Conservation (phyloP, 2,888 invertebrate species). For the Aphidius colemani region DNA sequence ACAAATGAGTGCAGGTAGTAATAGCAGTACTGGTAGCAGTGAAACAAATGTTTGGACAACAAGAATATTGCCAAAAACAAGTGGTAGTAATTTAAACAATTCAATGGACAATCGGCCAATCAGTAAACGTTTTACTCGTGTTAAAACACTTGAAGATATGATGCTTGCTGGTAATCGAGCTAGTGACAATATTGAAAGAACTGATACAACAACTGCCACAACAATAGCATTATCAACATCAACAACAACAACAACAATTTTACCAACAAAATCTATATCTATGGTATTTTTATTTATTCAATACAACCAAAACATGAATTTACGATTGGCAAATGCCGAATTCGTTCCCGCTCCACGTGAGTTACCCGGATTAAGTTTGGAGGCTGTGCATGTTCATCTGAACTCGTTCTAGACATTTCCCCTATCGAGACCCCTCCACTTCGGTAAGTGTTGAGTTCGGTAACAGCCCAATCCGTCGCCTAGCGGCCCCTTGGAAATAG, state of each 20-base stretch:
- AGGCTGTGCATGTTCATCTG: too few relatives aligned
- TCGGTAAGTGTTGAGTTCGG: too few relatives aligned
- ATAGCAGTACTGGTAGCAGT: slow-evolving; percentile 55
- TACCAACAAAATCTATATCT: slow-evolving; percentile 24
- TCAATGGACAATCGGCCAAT: slow-evolving; percentile 44
- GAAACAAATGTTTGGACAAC: slow-evolving; percentile 55
- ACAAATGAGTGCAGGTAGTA: slow-evolving; percentile 53
- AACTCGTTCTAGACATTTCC: too few relatives aligned
- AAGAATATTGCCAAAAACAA: slow-evolving; percentile 44
- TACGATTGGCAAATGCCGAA: too few relatives aligned
- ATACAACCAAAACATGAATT: too few relatives aligned
- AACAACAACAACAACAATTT: slow-evolving; percentile 26
- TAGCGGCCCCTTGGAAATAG: too few relatives aligned
- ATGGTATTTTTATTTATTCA: slow-evolving; percentile 24
- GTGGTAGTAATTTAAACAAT: slow-evolving; percentile 38
- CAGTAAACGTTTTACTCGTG: slow-evolving; percentile 41
- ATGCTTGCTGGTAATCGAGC: slow-evolving; percentile 34
- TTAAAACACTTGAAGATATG: slow-evolving; percentile 46
- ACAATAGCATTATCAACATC: slow-evolving; percentile 45
- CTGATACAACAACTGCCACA: slow-evolving; percentile 44
- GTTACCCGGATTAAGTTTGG: too few relatives aligned
- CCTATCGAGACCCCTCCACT: too few relatives aligned
- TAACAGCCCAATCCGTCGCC: too few relatives aligned
- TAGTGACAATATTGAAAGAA: slow-evolving; percentile 46
- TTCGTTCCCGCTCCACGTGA: too few relatives aligned